phyloP scores from a whole-genome alignment of 2,797 vertebrate genomes.

The Lagorchestes hirsutus region DNA sequence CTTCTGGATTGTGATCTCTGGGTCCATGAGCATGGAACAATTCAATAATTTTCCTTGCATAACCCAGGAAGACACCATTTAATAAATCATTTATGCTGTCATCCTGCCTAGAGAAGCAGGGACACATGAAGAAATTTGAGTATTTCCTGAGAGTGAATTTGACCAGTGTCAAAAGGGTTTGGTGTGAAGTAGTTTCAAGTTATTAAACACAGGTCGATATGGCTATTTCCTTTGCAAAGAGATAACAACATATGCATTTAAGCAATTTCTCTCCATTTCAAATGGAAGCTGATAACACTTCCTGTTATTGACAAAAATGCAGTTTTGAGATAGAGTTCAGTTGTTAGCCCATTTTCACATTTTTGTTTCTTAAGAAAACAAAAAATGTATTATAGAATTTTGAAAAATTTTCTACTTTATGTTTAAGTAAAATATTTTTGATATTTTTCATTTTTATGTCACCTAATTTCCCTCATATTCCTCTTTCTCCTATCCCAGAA shows the following conservation, averaged over 20 bases:
- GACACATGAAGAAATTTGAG: conserved; percentile 43
- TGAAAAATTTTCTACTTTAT: conserved; percentile 37
- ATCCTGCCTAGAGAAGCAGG: conserved; percentile 18
- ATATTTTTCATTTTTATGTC: background rate
- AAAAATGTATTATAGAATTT: background rate
- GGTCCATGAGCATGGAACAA: background rate
- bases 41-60: background rate
- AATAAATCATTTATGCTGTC: conserved; percentile 13
- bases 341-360: background rate
- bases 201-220: conserved; percentile 54
- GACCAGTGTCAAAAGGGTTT: conserved; percentile 56
- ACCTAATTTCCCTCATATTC: background rate
- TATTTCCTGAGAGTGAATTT: conserved; percentile 38
- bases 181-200: background rate
- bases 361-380: background rate
- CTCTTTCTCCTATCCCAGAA: background rate
- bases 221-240: conserved; percentile 45
- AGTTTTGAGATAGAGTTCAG: background rate
- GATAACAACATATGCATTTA: conserved; percentile 9
- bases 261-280: conserved; percentile 44
- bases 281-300: conserved; percentile 34
- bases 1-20: background rate
- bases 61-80: conserved; percentile 23
- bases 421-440: background rate
- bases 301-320: conserved; percentile 12